Evolutionary conservation across 2,888 invertebrate species (phyloP), one percentile per base, ranked within the genome.

Genomic region (Deladenus siricidicola): DNA sequence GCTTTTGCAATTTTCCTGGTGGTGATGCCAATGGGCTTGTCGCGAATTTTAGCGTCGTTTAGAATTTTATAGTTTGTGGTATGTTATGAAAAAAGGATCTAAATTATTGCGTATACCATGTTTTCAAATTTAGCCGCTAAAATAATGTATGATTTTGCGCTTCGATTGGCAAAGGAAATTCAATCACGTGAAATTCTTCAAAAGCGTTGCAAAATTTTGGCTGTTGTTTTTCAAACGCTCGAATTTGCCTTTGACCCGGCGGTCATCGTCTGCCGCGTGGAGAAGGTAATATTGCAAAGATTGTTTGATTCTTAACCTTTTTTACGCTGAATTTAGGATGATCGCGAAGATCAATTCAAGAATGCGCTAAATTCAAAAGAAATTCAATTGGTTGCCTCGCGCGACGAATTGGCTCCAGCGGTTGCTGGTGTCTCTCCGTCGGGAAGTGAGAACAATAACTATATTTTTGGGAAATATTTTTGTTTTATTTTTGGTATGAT

Each of bases 51-150:
- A n/a, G n/a, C n/a, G n/a, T n/a, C n/a, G n/a, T n/a, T n/a, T n/a
- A n/a, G n/a, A n/a, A n/a, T n/a, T n/a, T n/a, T n/a, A n/a, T n/a
- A n/a, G n/a, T n/a, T n/a, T n/a, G n/a, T n/a, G n/a, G n/a, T n/a
- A n/a, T n/a, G n/a, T n/a, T n/a, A n/a, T n/a, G n/a, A n/a, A n/a
- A n/a, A n/a, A n/a, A n/a, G n/a, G n/a, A n/a, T n/a, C n/a, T n/a
- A n/a, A n/a, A n/a, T n/a, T n/a, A n/a, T n/a, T n/a, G n/a, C n/a
- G n/a, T n/a, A n/a, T n/a, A n/a, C n/a, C n/a, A n/a, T n/a, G n/a
- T n/a, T n/a, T n/a, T n/a, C n/a, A n/a, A n/a, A n/a, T 56, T 47
- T 28, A 67, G 71, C 69, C 6, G 73, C 73, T 0, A 60, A 65
- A 51, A 56, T 65, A 6, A 67, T 71, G 70, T 69, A 73, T 50